These are phyloP conservation scores for Acheta domesticus DNA, from an alignment of 2,888 invertebrate species.

Conservation along the genomic window DNA sequence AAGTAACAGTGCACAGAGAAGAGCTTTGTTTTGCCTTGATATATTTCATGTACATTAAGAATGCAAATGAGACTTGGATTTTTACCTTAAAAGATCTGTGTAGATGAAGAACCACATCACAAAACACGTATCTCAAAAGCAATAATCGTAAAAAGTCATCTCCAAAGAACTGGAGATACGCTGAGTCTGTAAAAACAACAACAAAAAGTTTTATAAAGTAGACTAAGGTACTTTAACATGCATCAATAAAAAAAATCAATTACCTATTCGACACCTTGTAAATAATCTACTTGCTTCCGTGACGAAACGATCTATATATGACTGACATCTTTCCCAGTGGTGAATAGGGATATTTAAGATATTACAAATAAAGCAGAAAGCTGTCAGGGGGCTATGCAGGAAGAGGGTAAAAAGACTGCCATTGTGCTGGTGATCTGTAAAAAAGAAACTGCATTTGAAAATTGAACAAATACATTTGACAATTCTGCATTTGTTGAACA, in stretches of 20 bases:
- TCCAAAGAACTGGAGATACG: slow-evolving; percentile 82
- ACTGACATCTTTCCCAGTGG: slow-evolving; percentile 88
- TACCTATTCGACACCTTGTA: slow-evolving; percentile 76
- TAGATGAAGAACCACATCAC: slow-evolving; percentile 82
- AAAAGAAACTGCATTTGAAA: slow-evolving; percentile 18
- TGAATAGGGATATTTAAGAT: slow-evolving; percentile 78
- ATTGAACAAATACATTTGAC: no score
- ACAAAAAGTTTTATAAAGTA: background rate
- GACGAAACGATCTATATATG: slow-evolving; percentile 83
- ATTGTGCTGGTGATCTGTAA: slow-evolving; percentile 74
- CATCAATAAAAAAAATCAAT: slow-evolving; percentile 39
- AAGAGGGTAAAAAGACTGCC: slow-evolving; percentile 94
- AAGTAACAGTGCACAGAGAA: no score
- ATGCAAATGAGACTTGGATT: background rate
- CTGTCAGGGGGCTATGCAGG: slow-evolving; percentile 89
- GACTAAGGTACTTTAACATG: background rate
- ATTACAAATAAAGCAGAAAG: slow-evolving; percentile 88
- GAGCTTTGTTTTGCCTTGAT: no score
- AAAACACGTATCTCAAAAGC: slow-evolving; percentile 87
- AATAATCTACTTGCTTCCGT: slow-evolving; percentile 82
- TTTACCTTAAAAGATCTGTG: slow-evolving; percentile 70
- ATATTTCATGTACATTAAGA: no score
- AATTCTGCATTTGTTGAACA: no score
- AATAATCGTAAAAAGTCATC: slow-evolving; percentile 91
- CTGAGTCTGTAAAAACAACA: slow-evolving; percentile 55